Evolutionary conservation across 2,113 vertebrate species (phyloP).

Genomic region (Ariopsis seemanni): DNA sequence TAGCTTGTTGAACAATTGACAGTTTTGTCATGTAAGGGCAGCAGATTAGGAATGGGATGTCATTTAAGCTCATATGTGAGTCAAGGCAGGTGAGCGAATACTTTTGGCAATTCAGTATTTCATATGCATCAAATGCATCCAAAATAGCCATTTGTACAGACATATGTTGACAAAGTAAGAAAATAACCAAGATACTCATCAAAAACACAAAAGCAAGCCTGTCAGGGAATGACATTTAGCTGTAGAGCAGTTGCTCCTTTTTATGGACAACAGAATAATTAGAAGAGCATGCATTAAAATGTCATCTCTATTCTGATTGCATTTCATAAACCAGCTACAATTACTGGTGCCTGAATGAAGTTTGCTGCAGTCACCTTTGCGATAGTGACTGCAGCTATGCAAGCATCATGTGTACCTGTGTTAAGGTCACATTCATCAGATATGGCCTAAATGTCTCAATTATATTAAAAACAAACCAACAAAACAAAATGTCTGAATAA

Average conservation of each 20-base stretch:
- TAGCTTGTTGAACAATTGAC: no score
- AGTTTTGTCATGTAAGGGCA: no score
- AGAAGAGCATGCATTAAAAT: conserved; percentile 33
- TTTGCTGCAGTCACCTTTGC: background rate
- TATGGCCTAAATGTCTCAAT: background rate
- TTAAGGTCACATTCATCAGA: background rate
- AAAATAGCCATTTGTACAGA: background rate
- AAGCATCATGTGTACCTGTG: background rate
- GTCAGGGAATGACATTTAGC: conserved; percentile 24
- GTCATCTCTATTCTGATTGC: conserved; percentile 16
- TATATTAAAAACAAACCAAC: background rate
- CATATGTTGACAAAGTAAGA: background rate
- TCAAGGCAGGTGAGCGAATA: no score
- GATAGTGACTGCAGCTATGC: background rate
- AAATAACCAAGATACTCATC: background rate
- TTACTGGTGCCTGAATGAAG: conserved; percentile 25
- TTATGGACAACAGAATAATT: conserved; percentile 18
- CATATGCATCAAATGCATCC: background rate
- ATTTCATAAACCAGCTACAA: conserved; percentile 26
- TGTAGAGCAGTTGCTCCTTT: conserved; percentile 21
- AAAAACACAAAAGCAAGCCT: background rate
- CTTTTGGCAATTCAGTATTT: background rate
- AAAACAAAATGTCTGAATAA: background rate
- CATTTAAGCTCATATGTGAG: no score
- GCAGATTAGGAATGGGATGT: no score